Evolutionary conservation across 2,888 invertebrate species (phyloP), one percentile per base, ranked within the genome.

Genomic region (Salticus scenicus): DNA sequence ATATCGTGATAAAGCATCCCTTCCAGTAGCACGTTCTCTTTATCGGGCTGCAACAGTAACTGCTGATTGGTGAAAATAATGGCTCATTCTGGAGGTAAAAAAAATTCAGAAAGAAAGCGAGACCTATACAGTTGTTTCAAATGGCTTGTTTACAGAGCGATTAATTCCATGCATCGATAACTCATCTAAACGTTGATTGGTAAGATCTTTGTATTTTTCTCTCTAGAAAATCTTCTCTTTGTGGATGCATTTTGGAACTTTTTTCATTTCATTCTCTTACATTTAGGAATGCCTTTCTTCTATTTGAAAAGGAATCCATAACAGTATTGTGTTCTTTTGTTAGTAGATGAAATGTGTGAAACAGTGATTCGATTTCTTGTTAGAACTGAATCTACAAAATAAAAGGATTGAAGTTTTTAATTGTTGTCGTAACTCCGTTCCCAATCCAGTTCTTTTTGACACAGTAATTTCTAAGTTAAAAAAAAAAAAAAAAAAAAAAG

Each of bases 111-210:
- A 30, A 70, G 17, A 41, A 42, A 37, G 12, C 10, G 47, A 42
- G 51, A 5, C 24, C 14, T 8, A 28, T 24, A 1, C 20, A 47
- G 70, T 41, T 20, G 42, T 24, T 72, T 42, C 72, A 57, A 51
- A 31, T 33, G 67, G 33, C 67, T 67, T 67, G 67, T 67, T 67
- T 67, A 33, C 31, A 31, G n/a, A n/a, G 73, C 57, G 63, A 63
- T 63, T 63, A 63, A 63, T 63, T 63, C 63, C 73, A 73, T 73
- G 73, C 73, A 31, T 73, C 57, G 37, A 14, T 73, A 63, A 47
- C n/a, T 57, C 51, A 30, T 30, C 1, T 20, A 72, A 73, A 51
- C 57, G 63, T 33, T 63, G 10, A 63, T 37, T 33, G 37, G 63
- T 63, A 37, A 24, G 33, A 71, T 47, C 47, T n/a, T 27, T 47